Evolutionary conservation across 30 jellyfish, hydroid and myxozoan species (phyloP).

Genomic region (Pelagia noctiluca): DNA sequence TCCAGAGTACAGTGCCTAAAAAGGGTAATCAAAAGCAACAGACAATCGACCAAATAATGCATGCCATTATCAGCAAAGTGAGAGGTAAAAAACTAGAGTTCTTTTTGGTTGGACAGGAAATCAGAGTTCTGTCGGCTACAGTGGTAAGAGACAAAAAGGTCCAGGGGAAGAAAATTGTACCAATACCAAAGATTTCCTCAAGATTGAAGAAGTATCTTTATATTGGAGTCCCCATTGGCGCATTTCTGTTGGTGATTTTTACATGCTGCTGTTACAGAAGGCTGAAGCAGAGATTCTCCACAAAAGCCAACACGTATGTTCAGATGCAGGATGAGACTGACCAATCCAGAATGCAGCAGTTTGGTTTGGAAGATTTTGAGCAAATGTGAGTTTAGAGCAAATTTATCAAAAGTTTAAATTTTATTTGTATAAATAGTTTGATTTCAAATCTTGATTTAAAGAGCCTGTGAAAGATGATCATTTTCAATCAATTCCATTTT

Average conservation of each 20-base stretch:
- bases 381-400: too few relatives aligned
- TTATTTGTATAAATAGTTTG: too few relatives aligned
- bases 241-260: neutral
- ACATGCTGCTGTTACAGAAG: neutral
- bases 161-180: neutral
- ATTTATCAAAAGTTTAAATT: too few relatives aligned
- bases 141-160: conserved; percentile 37
- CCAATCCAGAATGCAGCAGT: conserved; percentile 10
- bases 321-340: conserved; percentile 47
- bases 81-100: conserved; percentile 25
- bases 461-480: too few relatives aligned
- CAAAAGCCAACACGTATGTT: conserved; percentile 23
- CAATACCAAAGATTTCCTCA: conserved; percentile 2
- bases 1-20: conserved; percentile 52
- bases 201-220: conserved; percentile 10
- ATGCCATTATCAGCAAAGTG: conserved; percentile 30
- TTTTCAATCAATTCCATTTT: too few relatives aligned
- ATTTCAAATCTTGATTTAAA: too few relatives aligned
- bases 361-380: conserved; percentile 3
- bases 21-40: neutral
- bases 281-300: conserved; percentile 18
- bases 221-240: conserved; percentile 35
- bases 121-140: conserved; percentile 53
- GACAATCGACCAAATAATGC: conserved; percentile 50
- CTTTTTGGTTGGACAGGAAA: conserved; percentile 48